Conservation (phyloP, 2,888 invertebrate species). For the Achlya flavicornis region DNA sequence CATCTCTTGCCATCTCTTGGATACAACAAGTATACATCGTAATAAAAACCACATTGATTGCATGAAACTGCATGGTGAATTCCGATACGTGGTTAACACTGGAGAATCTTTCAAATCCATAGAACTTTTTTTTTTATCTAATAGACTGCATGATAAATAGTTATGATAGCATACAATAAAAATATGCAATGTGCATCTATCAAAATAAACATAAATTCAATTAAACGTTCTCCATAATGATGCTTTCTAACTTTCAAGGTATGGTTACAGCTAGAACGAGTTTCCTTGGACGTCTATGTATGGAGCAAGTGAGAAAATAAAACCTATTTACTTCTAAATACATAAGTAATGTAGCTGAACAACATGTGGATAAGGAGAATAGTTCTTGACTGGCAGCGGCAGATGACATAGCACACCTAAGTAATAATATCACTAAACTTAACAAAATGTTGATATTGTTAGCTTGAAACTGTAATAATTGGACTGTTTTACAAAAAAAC, state of each 20-base stretch:
- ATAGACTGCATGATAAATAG: background rate
- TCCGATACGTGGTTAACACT: too few species aligned
- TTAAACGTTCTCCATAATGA: constrained; percentile 16
- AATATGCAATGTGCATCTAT: background rate
- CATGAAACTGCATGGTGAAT: too few species aligned
- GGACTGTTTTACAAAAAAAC: too few species aligned
- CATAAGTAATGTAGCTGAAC: background rate
- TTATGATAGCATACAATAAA: background rate
- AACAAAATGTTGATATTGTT: too few species aligned
- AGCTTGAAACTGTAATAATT: too few species aligned
- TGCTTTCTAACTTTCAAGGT: constrained; percentile 36
- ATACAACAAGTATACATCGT: too few species aligned
- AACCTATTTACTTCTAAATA: background rate
- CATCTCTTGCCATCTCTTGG: too few species aligned
- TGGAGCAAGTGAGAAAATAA: background rate
- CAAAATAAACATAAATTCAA: background rate
- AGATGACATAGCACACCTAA: too few species aligned
- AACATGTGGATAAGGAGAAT: background rate
- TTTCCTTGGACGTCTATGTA: constrained; percentile 17
- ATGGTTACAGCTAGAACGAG: constrained; percentile 8
- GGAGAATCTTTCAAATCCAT: background rate
- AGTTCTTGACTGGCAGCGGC: background rate
- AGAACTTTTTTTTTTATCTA: too few species aligned
- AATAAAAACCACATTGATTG: too few species aligned
- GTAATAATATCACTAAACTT: too few species aligned